Evolutionary conservation across 1,140 invertebrate species (phyloP), one percentile per base, ranked within the genome.

Genomic region (Drosophila miranda): DNA sequence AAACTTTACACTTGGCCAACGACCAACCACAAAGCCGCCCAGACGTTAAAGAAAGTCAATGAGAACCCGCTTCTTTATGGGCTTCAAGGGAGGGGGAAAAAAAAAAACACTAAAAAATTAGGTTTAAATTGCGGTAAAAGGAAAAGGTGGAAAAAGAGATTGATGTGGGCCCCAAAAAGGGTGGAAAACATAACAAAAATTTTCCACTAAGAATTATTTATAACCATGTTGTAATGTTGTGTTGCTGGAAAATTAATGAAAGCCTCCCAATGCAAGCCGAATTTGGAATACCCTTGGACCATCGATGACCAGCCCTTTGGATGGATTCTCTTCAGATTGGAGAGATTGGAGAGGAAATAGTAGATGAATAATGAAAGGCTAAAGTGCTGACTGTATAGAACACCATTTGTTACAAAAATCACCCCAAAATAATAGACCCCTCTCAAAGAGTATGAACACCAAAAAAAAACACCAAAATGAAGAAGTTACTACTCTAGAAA

Each of bases 161-260:
- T 68, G 64, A 68, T 67, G 63, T 63, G 63, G 13, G 28, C 11
- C 41, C 34, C 7, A 13, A 38, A 44, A 50, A 19, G 34, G 41
- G 53, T 48, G 26, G 46, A 52, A 55, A 58, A 54, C 26, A 30
- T 3, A 49, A 58, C 41, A 59, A 73, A 68, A 80, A 55, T 86
- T 75, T 86, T 86, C 81, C 80, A 80, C 62, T 30, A 75, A 87
- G 82, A 86, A 86, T 86, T 87, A 82, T 86, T 86, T 77, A 81
- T 60, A 74, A 81, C 46, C 60, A 74, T 86, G 68, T 86, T 87
- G 81, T 86, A 86, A 86, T 62, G 50, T 28, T 73, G 28, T 38
- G 44, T 11, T 58, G 50, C 19, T 19, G 30, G 3, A 34, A 11
- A 34, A 34, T 11, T 11, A 34, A 34, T 1, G 11, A 38, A 38